phyloP scores from a whole-genome alignment of 2,797 vertebrate species.

The Malurus splendens region DNA sequence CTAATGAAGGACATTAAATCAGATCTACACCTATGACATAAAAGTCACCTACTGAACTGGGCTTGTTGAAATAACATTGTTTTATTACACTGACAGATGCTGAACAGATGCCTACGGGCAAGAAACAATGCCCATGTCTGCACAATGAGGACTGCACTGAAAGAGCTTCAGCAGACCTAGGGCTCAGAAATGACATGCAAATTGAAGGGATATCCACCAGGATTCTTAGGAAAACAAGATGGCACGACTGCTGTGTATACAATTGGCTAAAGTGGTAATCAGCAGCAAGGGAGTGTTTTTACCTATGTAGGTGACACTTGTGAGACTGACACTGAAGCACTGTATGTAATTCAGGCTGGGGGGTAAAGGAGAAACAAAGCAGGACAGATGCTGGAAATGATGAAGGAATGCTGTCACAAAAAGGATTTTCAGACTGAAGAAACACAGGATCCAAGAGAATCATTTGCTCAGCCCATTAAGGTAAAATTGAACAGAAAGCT shows the following conservation, averaged over 20 bases:
- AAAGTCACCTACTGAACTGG: not conserved
- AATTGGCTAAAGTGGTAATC: not conserved
- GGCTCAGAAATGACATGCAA: not conserved
- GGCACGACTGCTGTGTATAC: not conserved
- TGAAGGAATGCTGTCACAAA: not conserved
- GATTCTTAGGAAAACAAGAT: not conserved
- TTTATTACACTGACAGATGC: not conserved
- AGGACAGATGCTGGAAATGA: not conserved
- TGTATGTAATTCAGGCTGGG: not conserved
- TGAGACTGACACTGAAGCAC: not conserved
- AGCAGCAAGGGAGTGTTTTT: not conserved
- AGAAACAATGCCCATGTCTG: not conserved
- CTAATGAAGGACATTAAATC: not conserved
- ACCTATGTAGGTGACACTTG: not conserved
- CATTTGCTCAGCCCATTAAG: not conserved
- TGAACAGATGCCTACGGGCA: not conserved
- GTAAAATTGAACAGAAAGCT: not conserved
- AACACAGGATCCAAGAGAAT: not conserved
- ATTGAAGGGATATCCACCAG: not conserved
- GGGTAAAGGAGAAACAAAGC: not conserved
- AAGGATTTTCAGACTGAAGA: not conserved
- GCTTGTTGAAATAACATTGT: not conserved
- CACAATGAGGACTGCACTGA: not conserved
- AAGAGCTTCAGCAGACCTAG: not conserved
- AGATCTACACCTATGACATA: not conserved